Percentiles rank a stretch among this genome's conserved stretches.
Evolutionary conservation across 35 echinoderm and acorn worm genomes (phyloP).

Genomic region (Ophiothrix spiculata): DNA sequence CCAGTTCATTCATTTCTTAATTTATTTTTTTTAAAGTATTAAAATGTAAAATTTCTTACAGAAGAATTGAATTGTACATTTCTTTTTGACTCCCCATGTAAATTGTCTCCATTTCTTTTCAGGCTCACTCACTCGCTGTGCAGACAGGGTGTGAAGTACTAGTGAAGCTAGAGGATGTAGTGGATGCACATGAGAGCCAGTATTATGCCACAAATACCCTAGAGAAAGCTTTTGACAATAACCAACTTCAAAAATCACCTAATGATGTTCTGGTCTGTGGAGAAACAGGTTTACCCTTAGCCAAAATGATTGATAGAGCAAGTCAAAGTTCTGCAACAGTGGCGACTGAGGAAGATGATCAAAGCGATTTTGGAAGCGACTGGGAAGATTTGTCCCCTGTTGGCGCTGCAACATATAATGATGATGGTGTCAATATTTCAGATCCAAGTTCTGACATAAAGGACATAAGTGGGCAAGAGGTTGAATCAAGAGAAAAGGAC

Average conservation of each 20-base stretch:
- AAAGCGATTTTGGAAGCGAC: no score
- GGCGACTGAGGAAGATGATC: not conserved
- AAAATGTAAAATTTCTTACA: no score
- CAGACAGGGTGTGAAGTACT: slow-evolving; percentile 61
- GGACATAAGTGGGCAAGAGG: not conserved
- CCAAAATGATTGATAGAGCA: not conserved
- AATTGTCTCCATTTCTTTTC: no score
- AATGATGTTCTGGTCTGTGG: slow-evolving; percentile 9
- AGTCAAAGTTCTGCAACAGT: not conserved
- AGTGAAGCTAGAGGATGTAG: slow-evolving; percentile 31
- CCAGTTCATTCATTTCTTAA: no score
- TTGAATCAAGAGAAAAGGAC: not conserved
- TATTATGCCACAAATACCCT: slow-evolving; percentile 39
- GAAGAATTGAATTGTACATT: no score
- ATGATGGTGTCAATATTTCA: no score
- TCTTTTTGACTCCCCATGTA: no score
- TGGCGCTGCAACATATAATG: no score
- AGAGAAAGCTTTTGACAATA: not conserved
- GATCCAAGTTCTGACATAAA: no score
- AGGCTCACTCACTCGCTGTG: slow-evolving; percentile 60
- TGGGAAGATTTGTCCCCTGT: not conserved
- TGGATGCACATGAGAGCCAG: slow-evolving; percentile 8
- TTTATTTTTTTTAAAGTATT: no score
- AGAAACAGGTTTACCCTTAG: slow-evolving; percentile 15
- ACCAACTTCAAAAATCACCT: slow-evolving; percentile 3